A percentile compares a stretch with the other conserved stretches of the same genome.
Conservation (phyloP, 2,113 vertebrate species). For the Thryonomys swinderianus region DNA sequence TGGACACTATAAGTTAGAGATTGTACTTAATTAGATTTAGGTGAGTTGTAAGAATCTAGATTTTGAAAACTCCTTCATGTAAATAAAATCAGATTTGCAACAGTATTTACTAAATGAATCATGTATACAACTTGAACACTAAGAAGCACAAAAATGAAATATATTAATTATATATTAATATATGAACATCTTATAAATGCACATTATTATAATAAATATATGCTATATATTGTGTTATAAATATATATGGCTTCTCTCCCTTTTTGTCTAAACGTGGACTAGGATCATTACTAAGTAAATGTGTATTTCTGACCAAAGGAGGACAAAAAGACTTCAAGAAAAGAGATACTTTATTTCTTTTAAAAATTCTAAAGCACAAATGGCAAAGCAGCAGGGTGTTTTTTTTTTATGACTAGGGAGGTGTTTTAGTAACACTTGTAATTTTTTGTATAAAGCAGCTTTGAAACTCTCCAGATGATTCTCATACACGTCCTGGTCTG, state of each 20-base stretch:
- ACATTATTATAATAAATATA: too few species aligned
- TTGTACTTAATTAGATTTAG: not conserved
- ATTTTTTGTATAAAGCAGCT: not conserved
- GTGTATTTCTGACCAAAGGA: not conserved
- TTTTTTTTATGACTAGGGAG: not conserved
- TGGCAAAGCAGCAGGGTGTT: not conserved
- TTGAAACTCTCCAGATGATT: not conserved
- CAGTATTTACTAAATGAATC: not conserved
- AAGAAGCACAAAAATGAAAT: not conserved
- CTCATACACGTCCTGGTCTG: not conserved
- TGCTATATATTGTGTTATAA: not conserved
- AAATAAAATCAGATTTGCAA: slow-evolving; percentile 23
- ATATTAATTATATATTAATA: not conserved
- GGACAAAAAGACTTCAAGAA: not conserved
- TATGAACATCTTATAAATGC: too few species aligned
- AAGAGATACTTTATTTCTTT: not conserved
- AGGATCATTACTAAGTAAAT: not conserved
- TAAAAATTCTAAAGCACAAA: slow-evolving; percentile 27
- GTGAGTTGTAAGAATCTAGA: not conserved
- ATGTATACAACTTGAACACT: not conserved
- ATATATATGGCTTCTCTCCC: not conserved
- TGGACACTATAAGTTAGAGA: not conserved
- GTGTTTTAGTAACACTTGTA: not conserved
- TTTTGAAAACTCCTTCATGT: slow-evolving; percentile 5
- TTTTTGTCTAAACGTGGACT: not conserved